A percentile compares a stretch with the other conserved stretches of the same genome.
Evolutionary conservation across 2,888 invertebrate genomes (phyloP).

Genomic region (Yponomeuta cagnagella): DNA sequence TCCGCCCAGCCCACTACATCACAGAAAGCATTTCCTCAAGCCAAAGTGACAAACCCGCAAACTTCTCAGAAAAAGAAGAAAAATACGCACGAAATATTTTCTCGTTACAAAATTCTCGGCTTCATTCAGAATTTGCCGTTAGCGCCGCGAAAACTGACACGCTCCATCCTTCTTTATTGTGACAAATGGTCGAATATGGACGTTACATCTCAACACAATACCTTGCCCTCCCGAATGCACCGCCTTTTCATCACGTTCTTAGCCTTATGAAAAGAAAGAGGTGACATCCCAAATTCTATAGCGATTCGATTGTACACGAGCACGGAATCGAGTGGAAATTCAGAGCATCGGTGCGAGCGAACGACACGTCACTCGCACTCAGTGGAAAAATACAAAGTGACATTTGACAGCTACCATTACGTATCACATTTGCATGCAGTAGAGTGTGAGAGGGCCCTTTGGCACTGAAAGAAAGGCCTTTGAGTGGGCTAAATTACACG

Average conservation of each 20-base stretch:
- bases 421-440: conserved; percentile 36
- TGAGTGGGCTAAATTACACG: not conserved
- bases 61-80: not conserved
- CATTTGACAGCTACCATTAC: conserved; percentile 41
- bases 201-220: too few species aligned
- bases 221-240: too few species aligned
- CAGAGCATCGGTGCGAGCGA: not conserved
- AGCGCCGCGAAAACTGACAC: not conserved
- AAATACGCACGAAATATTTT: conserved; percentile 6
- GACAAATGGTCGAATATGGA: conserved; percentile 2
- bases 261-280: too few species aligned
- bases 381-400: conserved; percentile 25
- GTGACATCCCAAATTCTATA: too few species aligned
- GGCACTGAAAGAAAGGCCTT: conserved; percentile 3
- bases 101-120: conserved; percentile 1
- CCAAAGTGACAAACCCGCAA: not conserved
- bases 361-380: not conserved
- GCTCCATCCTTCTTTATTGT: conserved; percentile 12
- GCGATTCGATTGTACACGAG: too few species aligned
- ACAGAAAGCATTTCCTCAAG: too few species aligned
- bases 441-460: conserved; percentile 30
- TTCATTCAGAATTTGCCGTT: not conserved
- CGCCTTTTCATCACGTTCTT: too few species aligned
- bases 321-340: too few species aligned
- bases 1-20: too few species aligned